Evolutionary conservation across 2,888 invertebrate species (phyloP), one percentile per base, ranked within the genome.

Genomic region (Bellardia bayeri): DNA sequence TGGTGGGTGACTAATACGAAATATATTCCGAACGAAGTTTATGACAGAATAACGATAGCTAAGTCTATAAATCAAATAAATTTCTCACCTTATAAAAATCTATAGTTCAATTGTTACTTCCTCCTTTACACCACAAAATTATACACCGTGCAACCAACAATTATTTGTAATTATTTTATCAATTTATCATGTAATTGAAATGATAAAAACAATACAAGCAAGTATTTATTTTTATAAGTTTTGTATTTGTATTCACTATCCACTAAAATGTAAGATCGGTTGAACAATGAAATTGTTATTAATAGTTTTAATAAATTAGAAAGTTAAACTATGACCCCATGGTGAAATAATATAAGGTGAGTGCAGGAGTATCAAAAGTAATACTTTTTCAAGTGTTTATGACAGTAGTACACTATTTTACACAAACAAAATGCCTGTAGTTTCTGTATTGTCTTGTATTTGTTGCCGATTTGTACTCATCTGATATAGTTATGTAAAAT

Each of bases 111-210:
- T 23, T 23, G 23, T 23, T 23, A 56, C 7, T 23, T 7, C 14
- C 33, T 61, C 61, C 33, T 54, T 8, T 7, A 6, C 30, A 30
- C 11, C 30, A 14, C 9, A 9, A 58, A 58, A 33, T 14, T 61
- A 37, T 61, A 33, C 61, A 33, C 14, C 13, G 6, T 0, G 14
- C 2, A 13, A 11, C 5, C 6, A 33, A 37, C 7, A 54, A 71
- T 54, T 71, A 71, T 14, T 71, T 54, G 54, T 71, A 5, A n/a
- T n/a, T 49, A n/a, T n/a, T 51, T 69, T 51, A 71, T 37, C 37
- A 54, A 54, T 71, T 71, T 71, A 37, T 71, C 51, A 54, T 51
- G 33, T 51, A 11, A 71, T 71, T 14, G n/a, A 71, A 71, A 33
- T 11, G 68, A 68, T 30, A 68, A 68, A 49, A 42, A 64, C n/a